Evolutionary conservation across 2,888 invertebrate genomes (phyloP), one percentile per base, ranked within the genome.

Genomic region (Elgonia sp.): DNA sequence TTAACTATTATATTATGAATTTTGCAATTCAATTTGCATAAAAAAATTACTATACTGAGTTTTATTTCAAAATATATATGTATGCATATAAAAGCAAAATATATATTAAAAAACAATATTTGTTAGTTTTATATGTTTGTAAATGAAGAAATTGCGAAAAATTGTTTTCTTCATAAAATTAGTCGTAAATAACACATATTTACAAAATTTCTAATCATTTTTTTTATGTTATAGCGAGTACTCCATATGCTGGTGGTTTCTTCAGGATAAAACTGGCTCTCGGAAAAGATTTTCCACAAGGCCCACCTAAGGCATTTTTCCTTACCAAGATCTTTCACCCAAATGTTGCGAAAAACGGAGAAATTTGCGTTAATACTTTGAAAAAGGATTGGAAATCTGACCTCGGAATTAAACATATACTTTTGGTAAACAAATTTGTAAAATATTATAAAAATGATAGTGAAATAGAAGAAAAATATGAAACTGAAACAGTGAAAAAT

Each of bases 361-460:
- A 99, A 95, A 99, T 99, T 93, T 99, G 99, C 95, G 99, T 99
- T 9, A 98, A 99, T 95, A 99, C 99, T 87, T 96, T 99, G 89
- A 98, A 98, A 95, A 98, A 98, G 95, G 99, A 99, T 96, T 99
- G 99, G 99, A 98, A 98, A 94, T 97, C 98, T 88, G 98, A 98
- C 95, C 96, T 98, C 94, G 99, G 99, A 94, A 97, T 99, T 90
- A 98, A 97, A 96, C 99, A 99, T 95, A 97, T 99, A 95, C 96
- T 99, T 94, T 95, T 98, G 95, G 98, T 97, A 95, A 95, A 62
- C 89, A 57, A 7, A 65, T 57, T 72, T 46, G 14, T 42, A 42
- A 20, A 39, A 21, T 14, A 69, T 40, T 12, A 67, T 42, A n/a
- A n/a, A n/a, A 67, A 14, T 53, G 5, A 53, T 53, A 53, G 7